Evolutionary conservation across 2,888 invertebrate species (phyloP).

Genomic region (Salpingus planirostris): DNA sequence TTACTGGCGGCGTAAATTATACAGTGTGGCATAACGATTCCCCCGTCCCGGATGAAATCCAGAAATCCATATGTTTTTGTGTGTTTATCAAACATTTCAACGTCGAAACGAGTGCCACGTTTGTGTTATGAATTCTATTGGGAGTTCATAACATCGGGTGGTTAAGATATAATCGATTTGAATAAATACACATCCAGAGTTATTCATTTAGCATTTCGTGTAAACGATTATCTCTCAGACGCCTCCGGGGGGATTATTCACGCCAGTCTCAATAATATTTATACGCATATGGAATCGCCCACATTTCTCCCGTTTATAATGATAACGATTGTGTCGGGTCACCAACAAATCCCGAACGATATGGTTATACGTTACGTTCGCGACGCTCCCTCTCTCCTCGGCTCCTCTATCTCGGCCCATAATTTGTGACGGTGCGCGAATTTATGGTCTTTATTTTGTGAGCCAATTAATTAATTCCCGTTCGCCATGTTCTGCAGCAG

Average conservation of each 20-base stretch:
- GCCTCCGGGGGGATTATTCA: slow-evolving; percentile 13
- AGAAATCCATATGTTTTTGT: slow-evolving; percentile 39
- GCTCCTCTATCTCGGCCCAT: slow-evolving; percentile 43
- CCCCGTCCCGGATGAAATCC: slow-evolving; percentile 31
- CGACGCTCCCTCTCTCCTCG: slow-evolving; percentile 43
- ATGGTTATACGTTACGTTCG: slow-evolving; percentile 44
- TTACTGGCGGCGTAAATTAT: slow-evolving; percentile 15
- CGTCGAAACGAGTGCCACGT: slow-evolving; percentile 34
- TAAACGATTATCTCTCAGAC: slow-evolving; percentile 14
- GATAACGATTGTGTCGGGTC: too few species aligned
- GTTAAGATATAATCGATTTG: slow-evolving; percentile 37
- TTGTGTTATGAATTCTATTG: slow-evolving; percentile 36
- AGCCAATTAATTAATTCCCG: slow-evolving; percentile 45
- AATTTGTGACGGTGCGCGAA: slow-evolving; percentile 44
- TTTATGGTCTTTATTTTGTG: slow-evolving; percentile 45
- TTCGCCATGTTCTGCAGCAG: slow-evolving; percentile 36
- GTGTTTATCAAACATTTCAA: slow-evolving; percentile 41
- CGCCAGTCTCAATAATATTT: slow-evolving; percentile 16
- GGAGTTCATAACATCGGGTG: slow-evolving; percentile 35
- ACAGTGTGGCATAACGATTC: slow-evolving; percentile 13
- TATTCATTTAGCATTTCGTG: slow-evolving; percentile 18
- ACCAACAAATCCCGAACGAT: too few species aligned
- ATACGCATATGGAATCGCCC: too few species aligned
- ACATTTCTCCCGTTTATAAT: too few species aligned
- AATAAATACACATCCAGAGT: slow-evolving; percentile 33